A percentile compares a stretch with the other conserved stretches of the same genome.
These are phyloP conservation scores for Periophthalmodon schlosseri DNA, from an alignment of 2,113 vertebrate genomes.

Conservation along the genomic window DNA sequence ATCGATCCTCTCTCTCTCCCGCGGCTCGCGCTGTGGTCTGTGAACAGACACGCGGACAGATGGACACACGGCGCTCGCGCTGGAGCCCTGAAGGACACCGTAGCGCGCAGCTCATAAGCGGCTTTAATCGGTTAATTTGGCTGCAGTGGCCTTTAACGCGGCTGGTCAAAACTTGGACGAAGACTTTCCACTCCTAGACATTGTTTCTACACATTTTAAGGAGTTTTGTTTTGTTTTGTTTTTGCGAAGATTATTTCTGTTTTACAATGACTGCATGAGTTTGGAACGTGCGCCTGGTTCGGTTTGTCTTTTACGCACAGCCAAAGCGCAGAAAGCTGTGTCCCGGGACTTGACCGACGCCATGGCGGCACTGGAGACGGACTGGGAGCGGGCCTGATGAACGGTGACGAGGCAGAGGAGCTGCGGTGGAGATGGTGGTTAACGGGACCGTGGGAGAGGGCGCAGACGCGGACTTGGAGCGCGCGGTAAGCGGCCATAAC, in stretches of 20 bases:
- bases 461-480: slow-evolving; percentile 9
- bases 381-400: slow-evolving; percentile 47
- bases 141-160: slow-evolving; percentile 41
- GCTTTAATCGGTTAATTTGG: slow-evolving; percentile 65
- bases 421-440: slow-evolving; percentile 65
- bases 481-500: slow-evolving; percentile 60
- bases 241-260: neutral
- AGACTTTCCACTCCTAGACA: slow-evolving; percentile 2
- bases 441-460: slow-evolving; percentile 59
- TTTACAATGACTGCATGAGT: neutral
- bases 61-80: slow-evolving; percentile 29
- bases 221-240: neutral
- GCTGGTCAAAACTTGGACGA: slow-evolving; percentile 23
- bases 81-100: slow-evolving; percentile 62
- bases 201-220: neutral
- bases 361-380: slow-evolving; percentile 21
- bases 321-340: neutral
- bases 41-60: slow-evolving; percentile 3
- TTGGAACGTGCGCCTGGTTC: neutral
- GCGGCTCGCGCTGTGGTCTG: neutral
- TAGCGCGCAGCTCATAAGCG: slow-evolving; percentile 60
- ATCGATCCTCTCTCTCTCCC: neutral
- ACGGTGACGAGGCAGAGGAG: slow-evolving; percentile 41
- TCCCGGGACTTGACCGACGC: neutral
- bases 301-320: slow-evolving; percentile 16